Evolutionary conservation across 2,797 vertebrate species (phyloP).

Genomic region (Tiaroga cobitis): DNA sequence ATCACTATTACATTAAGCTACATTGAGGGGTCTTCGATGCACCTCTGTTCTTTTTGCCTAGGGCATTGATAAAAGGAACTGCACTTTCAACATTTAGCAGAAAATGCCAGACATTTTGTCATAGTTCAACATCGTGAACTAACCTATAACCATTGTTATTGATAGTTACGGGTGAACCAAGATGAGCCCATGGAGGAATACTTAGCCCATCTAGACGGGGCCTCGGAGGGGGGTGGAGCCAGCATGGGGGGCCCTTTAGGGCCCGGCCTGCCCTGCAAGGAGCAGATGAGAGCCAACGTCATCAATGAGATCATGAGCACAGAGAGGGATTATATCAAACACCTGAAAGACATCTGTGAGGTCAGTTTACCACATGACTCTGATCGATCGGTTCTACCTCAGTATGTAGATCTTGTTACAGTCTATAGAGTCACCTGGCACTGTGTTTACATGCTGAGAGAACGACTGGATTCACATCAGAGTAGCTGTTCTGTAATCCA

Average conservation of each 20-base stretch:
- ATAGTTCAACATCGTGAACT: not conserved
- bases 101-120: not conserved
- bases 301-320: constrained; percentile 98
- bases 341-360: constrained; percentile 96
- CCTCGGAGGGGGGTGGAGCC: constrained; percentile 70
- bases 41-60: not conserved
- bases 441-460: constrained; percentile 8
- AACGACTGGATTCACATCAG: constrained; percentile 13
- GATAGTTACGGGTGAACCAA: constrained; percentile 92
- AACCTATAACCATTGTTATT: not conserved
- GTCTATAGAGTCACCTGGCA: not conserved
- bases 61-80: not conserved
- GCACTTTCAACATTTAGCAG: not conserved
- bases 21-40: not conserved
- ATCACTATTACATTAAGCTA: constrained; percentile 20
- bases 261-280: constrained; percentile 88
- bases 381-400: not conserved
- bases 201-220: constrained; percentile 76
- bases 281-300: constrained; percentile 96
- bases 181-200: constrained; percentile 92
- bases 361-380: constrained; percentile 69
- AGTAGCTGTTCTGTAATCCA: not conserved
- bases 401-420: constrained; percentile 24
- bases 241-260: constrained; percentile 74
- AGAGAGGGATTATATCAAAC: constrained; percentile 96